phyloP scores from a whole-genome alignment of 2,888 invertebrate species.

The Ichneumon xanthorius region DNA sequence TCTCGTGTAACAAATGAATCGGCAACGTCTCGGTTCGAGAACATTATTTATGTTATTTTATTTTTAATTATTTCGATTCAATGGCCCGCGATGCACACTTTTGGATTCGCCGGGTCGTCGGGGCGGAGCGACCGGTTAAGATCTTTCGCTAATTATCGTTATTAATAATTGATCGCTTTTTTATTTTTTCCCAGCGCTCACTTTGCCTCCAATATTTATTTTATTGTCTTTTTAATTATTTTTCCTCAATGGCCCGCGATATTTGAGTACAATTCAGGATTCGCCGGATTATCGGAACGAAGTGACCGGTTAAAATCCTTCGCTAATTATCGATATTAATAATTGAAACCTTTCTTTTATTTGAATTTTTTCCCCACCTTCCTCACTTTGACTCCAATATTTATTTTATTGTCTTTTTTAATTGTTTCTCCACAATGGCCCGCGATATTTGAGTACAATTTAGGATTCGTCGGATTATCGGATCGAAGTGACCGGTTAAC shows the following conservation, averaged over 20 bases:
- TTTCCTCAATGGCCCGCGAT: conserved; percentile 33
- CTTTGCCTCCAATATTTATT: conserved; percentile 53
- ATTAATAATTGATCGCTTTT: conserved; percentile 80
- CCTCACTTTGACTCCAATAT: conserved; percentile 26
- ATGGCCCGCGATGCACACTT: conserved; percentile 24
- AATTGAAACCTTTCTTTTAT: conserved; percentile 76
- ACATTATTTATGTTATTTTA: conserved; percentile 60
- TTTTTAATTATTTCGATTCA: conserved; percentile 11
- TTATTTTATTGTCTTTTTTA: conserved; percentile 34
- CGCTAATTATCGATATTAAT: conserved; percentile 83
- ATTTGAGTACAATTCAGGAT: conserved; percentile 38
- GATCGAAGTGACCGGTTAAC: conserved; percentile 81
- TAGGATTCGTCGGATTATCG: conserved; percentile 69
- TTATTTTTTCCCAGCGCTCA: conserved; percentile 48
- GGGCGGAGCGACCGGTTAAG: conserved; percentile 81
- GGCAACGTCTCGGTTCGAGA: conserved; percentile 67
- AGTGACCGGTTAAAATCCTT: conserved; percentile 81
- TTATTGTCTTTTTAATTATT: conserved; percentile 41
- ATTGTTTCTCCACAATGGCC: conserved; percentile 28
- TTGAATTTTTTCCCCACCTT: conserved; percentile 58
- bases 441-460: conserved; percentile 37
- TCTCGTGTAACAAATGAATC: conserved; percentile 70
- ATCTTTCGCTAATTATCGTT: conserved; percentile 82
- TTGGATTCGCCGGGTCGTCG: conserved; percentile 68
- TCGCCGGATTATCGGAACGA: conserved; percentile 75